phyloP scores from a whole-genome alignment of 2,797 vertebrate genomes.

The Rhadinocentrus ornatus region DNA sequence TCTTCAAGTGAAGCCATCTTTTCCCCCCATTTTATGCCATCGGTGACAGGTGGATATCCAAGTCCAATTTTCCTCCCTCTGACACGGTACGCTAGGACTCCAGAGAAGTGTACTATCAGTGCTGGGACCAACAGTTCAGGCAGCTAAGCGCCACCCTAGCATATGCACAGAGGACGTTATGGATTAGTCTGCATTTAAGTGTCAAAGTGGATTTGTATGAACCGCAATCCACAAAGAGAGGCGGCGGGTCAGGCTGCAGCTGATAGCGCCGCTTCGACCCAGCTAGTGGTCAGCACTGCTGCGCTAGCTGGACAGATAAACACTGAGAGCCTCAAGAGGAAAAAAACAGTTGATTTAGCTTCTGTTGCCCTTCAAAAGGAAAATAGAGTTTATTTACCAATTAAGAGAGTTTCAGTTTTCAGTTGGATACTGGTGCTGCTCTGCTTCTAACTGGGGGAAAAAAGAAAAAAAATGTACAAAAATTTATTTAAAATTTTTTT shows the following conservation, averaged over 20 bases:
- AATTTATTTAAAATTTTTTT: no score
- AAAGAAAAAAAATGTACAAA: no score
- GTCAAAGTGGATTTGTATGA: constrained; percentile 56
- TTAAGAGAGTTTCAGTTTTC: not conserved
- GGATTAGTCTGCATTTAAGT: constrained; percentile 65
- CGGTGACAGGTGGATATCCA: no score
- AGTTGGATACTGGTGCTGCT: not conserved
- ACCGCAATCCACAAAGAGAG: constrained; percentile 32
- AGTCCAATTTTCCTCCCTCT: constrained; percentile 9
- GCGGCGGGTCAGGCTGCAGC: constrained; percentile 31
- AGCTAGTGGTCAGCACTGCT: constrained; percentile 30
- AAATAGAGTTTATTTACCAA: constrained; percentile 5
- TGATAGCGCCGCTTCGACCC: constrained; percentile 33
- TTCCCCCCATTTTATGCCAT: no score
- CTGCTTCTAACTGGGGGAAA: no score
- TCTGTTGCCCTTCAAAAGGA: not conserved
- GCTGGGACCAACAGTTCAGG: constrained; percentile 10
- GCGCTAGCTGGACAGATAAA: constrained; percentile 27
- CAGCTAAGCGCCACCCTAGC: constrained; percentile 16
- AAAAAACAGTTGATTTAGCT: constrained; percentile 3
- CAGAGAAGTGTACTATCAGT: constrained; percentile 15
- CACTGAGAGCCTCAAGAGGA: not conserved
- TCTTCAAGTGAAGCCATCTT: no score
- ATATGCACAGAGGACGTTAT: constrained; percentile 39
- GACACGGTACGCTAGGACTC: constrained; percentile 8